These are phyloP conservation scores for Lacanobia wlatinum DNA, from an alignment of 2,888 invertebrate genomes.

Conservation along the genomic window DNA sequence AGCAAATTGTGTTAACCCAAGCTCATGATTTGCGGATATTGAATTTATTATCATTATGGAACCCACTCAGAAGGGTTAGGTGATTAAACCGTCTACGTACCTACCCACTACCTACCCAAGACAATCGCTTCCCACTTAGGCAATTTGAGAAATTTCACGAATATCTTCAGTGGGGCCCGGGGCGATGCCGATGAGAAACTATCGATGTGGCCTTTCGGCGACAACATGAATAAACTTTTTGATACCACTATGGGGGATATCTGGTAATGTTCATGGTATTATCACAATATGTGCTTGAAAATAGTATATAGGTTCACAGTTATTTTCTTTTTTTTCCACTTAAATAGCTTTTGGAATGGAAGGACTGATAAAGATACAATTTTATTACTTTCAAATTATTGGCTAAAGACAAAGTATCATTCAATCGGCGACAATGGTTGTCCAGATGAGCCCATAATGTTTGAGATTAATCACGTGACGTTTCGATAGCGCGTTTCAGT, in stretches of 20 bases:
- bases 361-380: no score
- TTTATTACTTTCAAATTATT: no score
- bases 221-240: conserved; percentile 46
- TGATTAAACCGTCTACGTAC: conserved; percentile 77
- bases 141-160: conserved; percentile 74
- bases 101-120: conserved; percentile 65
- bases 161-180: conserved; percentile 63
- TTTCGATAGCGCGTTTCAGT: no score
- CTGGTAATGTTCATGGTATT: no score
- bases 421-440: no score
- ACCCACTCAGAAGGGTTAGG: conserved; percentile 77
- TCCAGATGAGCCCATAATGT: no score
- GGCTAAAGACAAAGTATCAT: no score
- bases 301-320: no score
- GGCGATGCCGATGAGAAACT: conserved; percentile 49
- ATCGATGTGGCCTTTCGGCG: conserved; percentile 46
- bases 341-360: no score
- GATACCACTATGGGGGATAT: conserved; percentile 9
- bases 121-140: conserved; percentile 76
- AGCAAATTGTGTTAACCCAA: conserved; percentile 63
- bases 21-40: conserved; percentile 82
- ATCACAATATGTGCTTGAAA: no score
- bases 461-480: no score
- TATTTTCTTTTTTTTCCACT: no score
- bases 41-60: conserved; percentile 83